Conservation (phyloP, 2,797 vertebrate species). For the Florisuga fusca region DNA sequence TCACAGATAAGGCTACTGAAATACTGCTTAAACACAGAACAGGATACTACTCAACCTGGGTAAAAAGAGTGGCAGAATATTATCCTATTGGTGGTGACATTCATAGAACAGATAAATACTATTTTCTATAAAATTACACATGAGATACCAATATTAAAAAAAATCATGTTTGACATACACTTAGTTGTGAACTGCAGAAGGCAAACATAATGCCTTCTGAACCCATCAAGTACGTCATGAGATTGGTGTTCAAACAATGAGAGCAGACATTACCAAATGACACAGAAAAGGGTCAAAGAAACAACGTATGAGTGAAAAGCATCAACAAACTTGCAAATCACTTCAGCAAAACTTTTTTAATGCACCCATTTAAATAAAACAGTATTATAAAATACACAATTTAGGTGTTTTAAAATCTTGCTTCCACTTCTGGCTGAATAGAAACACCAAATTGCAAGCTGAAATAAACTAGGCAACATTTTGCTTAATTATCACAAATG, state of each 20-base stretch:
- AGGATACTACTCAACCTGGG: not conserved
- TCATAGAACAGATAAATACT: not conserved
- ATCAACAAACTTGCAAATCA: conserved; percentile 59
- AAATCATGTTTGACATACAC: conserved; percentile 8
- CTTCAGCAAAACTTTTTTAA: conserved; percentile 53
- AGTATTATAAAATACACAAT: conserved; percentile 22
- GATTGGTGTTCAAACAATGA: conserved; percentile 70
- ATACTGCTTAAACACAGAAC: not conserved
- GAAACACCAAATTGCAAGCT: conserved; percentile 31
- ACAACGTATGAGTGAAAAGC: conserved; percentile 58
- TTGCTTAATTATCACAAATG: conserved; percentile 18
- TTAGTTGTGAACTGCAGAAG: conserved; percentile 57
- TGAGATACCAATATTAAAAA: not conserved
- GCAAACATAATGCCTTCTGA: conserved; percentile 75
- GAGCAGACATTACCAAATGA: conserved; percentile 75
- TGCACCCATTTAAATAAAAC: not conserved
- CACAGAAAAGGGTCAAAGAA: conserved; percentile 73
- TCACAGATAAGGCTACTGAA: not conserved
- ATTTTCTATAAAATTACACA: not conserved
- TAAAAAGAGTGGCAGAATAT: not conserved
- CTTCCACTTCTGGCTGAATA: not conserved
- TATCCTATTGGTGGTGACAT: not conserved
- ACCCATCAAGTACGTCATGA: conserved; percentile 69
- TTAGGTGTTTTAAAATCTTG: conserved; percentile 16
- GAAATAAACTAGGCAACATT: not conserved